phyloP scores from a whole-genome alignment of 2,888 invertebrate genomes.

The Ophion ventricosus region DNA sequence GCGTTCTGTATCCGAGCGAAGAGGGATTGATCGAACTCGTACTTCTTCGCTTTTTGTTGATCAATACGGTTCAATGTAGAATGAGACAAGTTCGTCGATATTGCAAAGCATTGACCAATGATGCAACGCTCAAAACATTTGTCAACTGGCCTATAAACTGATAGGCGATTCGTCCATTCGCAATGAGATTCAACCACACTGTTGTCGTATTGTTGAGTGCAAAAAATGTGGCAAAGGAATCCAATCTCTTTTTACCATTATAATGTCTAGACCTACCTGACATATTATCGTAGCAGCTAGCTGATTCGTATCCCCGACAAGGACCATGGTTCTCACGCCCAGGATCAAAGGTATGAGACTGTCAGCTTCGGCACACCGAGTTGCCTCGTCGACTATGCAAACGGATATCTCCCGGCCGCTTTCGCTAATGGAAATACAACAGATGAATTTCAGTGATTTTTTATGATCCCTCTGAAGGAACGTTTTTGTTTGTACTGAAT shows the following conservation, averaged over 20 bases:
- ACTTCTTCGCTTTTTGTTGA: conserved; percentile 88
- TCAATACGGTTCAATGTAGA: too few relatives aligned
- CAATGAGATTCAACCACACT: too few relatives aligned
- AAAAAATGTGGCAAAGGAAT: background rate
- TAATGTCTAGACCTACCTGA: conserved; percentile 83
- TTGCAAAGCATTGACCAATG: too few relatives aligned
- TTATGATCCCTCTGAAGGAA: too few relatives aligned
- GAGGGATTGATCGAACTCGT: conserved; percentile 90
- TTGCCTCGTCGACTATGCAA: conserved; percentile 94
- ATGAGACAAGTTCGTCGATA: too few relatives aligned
- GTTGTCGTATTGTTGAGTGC: background rate
- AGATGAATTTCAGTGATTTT: too few relatives aligned
- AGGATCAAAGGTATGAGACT: conserved; percentile 91
- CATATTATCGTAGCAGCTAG: conserved; percentile 92
- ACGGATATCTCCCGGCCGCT: conserved; percentile 72
- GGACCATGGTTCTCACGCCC: conserved; percentile 89
- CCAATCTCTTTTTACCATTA: background rate
- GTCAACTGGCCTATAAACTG: too few relatives aligned
- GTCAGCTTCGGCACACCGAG: conserved; percentile 93
- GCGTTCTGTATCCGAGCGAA: conserved; percentile 89
- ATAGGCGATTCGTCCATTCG: too few relatives aligned
- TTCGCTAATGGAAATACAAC: conserved; percentile 51
- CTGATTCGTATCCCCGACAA: conserved; percentile 95
- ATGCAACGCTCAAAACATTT: too few relatives aligned
- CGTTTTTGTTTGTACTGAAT: too few relatives aligned